Percentiles rank a stretch among this genome's conserved stretches.
These are phyloP conservation scores for Augochlorella aurata DNA, from an alignment of 2,888 invertebrate species.

Conservation along the genomic window DNA sequence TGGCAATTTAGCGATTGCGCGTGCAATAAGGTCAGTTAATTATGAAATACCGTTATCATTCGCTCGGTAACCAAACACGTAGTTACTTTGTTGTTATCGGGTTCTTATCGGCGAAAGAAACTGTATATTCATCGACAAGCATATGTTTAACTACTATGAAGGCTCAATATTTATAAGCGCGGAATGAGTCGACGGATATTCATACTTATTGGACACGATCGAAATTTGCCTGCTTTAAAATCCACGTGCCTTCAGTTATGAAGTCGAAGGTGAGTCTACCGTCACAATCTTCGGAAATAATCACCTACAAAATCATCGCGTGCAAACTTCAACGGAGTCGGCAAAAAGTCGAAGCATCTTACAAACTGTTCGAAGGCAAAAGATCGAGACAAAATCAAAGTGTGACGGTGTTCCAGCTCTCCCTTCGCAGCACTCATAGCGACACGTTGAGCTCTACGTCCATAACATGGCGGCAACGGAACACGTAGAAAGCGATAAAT, in stretches of 20 bases:
- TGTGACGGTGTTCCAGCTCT: not conserved
- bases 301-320: too few relatives aligned
- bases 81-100: not conserved
- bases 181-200: not conserved
- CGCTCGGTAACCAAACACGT: not conserved
- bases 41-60: not conserved
- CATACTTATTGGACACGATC: not conserved
- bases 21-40: not conserved
- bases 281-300: too few relatives aligned
- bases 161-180: not conserved
- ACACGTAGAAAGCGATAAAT: slow-evolving; percentile 56
- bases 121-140: not conserved
- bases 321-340: not conserved
- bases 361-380: not conserved
- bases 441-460: slow-evolving; percentile 21
- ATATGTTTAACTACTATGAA: not conserved
- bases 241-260: not conserved
- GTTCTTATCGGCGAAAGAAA: not conserved
- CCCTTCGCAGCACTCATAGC: not conserved
- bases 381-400: not conserved
- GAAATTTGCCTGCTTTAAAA: not conserved
- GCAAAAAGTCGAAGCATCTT: not conserved
- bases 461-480: slow-evolving; percentile 32
- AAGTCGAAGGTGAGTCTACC: too few relatives aligned
- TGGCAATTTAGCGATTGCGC: not conserved